Base-by-base conservation (phyloP, 2,888 invertebrate genomes). In the Cenopis cana region DNA sequence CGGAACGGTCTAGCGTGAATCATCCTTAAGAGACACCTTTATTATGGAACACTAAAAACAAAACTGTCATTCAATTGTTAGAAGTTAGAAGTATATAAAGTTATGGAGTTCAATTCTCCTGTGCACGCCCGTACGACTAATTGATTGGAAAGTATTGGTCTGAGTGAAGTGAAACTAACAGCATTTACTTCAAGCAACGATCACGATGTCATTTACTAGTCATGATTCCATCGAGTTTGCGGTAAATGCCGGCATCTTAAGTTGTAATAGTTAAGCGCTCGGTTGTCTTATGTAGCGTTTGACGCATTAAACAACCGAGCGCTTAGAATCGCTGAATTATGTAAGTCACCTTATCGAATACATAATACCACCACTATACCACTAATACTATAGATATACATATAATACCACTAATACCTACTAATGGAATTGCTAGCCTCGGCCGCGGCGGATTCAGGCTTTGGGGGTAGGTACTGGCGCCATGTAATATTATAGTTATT, bases 141-240 rank as follows among this genome's bases (percentile, higher is more conserved):
- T 76, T 77, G 77, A 74, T 77, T 69, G 79, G 77, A 77, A 77
- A 77, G 77, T 71, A 66, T 54, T 50, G 52, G 52, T 64, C 64
- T 60, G 60, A 54, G 60, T 66, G 49, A 69, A 72, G 75, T 68
- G 76, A 75, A 79, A 79, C 72, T 20, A 61, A 67, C 55, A 56
- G 57, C 68, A 55, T 75, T 72, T 70, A 71, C 73, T 72, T 60
- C 67, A 71, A 66, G 74, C 75, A 68, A 74, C 72, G 75, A 64
- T 62, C 59, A 46, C 70, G 70, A 66, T 64, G 57, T 56, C 61
- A 69, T 50, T 73, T 59, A 52, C 52, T 55, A 60, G 24, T 55
- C 55, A 46, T 67, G 49, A 56, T 57, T 46, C 55, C 46, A 41
- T 17, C 18, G 55, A 18, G 65, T 65, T 65, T 65, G 55, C 55